These are phyloP conservation scores for Eupithecia inturbata DNA, from an alignment of 2,888 invertebrate species.

Conservation along the genomic window DNA sequence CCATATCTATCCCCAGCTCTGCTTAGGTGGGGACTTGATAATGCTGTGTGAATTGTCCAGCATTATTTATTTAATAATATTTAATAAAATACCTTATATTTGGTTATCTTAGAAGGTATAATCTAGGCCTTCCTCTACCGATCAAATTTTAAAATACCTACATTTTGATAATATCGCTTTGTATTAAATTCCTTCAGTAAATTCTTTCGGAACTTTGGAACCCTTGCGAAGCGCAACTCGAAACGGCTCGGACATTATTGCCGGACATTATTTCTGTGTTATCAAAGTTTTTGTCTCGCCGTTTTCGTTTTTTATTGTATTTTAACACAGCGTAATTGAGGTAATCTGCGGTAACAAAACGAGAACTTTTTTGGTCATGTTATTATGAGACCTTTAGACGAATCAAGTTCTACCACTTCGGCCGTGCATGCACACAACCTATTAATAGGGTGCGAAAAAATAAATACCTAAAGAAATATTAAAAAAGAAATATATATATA, in stretches of 20 bases:
- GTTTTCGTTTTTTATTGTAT: slow-evolving; percentile 33
- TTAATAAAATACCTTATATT: background rate
- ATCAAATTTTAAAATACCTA: background rate
- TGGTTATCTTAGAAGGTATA: background rate
- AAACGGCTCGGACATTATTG: slow-evolving; percentile 15
- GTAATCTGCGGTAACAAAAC: slow-evolving; percentile 22
- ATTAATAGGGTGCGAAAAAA: too few species aligned
- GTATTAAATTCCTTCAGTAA: slow-evolving; percentile 18
- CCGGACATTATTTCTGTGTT: slow-evolving; percentile 40
- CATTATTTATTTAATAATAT: too few species aligned
- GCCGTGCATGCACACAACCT: too few species aligned
- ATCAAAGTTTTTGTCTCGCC: slow-evolving; percentile 41
- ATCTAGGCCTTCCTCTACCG: background rate
- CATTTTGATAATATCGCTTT: background rate
- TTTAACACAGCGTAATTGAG: slow-evolving; percentile 34
- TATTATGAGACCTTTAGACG: slow-evolving; percentile 3
- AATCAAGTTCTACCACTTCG: background rate
- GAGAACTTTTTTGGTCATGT: background rate
- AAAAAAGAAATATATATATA: too few species aligned
- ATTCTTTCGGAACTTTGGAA: slow-evolving; percentile 3
- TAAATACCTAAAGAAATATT: too few species aligned
- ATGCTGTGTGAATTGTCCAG: too few species aligned
- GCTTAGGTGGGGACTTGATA: too few species aligned
- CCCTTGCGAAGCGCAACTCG: slow-evolving; percentile 1
- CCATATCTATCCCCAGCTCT: too few species aligned